Evolutionary conservation across 2,888 invertebrate species (phyloP).

Genomic region (Ecliptopera silaceata): DNA sequence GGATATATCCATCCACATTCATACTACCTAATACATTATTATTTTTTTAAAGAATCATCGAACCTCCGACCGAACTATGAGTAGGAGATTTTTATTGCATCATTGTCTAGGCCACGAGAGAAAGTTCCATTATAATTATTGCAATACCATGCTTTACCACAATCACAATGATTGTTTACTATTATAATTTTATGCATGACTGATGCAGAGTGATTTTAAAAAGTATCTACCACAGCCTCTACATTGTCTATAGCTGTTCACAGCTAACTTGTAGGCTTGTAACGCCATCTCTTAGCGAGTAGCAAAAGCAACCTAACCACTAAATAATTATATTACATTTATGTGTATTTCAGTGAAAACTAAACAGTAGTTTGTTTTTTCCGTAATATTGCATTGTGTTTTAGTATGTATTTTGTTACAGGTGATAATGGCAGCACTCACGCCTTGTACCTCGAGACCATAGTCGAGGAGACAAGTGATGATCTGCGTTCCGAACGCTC

Average conservation of each 20-base stretch:
- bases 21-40: too few relatives aligned
- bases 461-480: constrained; percentile 94
- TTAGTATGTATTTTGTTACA: constrained; percentile 39
- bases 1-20: too few relatives aligned
- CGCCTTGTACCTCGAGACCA: constrained; percentile 91
- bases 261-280: neutral
- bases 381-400: neutral
- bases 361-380: too few relatives aligned
- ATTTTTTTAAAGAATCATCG: neutral
- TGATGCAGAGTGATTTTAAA: constrained; percentile 29
- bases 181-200: constrained; percentile 40
- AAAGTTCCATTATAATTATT: constrained; percentile 54
- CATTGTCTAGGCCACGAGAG: constrained; percentile 45
- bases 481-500: constrained; percentile 90
- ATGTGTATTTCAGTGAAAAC: too few relatives aligned
- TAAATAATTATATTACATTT: too few relatives aligned
- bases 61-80: neutral
- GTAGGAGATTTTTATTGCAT: constrained; percentile 45
- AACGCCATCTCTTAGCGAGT: constrained; percentile 52
- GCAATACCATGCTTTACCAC: constrained; percentile 25
- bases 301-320: constrained; percentile 11
- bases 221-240: constrained; percentile 6
- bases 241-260: too few relatives aligned
- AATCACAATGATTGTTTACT: too few relatives aligned
- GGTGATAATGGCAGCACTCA: constrained; percentile 80